phyloP scores from a whole-genome alignment of 2,888 invertebrate genomes.

The Spicauda simplicius region DNA sequence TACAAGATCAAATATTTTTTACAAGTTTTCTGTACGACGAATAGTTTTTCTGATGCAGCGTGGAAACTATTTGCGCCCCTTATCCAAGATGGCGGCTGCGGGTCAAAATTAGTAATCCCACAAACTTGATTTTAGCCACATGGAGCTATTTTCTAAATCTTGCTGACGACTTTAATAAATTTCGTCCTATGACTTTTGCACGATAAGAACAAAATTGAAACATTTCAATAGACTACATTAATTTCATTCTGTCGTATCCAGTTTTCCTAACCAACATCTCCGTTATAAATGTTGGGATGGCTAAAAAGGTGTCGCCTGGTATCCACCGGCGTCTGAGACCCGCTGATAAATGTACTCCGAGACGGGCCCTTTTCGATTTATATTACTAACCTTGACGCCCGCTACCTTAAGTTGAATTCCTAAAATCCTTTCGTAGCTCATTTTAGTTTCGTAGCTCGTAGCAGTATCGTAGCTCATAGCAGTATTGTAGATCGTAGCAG shows the following conservation, averaged over 20 bases:
- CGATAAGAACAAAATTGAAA: no score
- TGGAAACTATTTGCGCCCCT: no score
- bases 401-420: neutral
- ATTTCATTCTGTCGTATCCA: constrained; percentile 45
- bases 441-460: neutral
- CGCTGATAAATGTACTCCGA: constrained; percentile 74
- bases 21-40: no score
- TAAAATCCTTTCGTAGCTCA: neutral
- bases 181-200: no score
- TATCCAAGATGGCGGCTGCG: no score
- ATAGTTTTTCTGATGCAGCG: no score
- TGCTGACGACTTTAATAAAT: no score
- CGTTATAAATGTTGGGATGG: constrained; percentile 74
- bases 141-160: no score
- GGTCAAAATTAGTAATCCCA: no score
- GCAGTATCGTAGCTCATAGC: neutral
- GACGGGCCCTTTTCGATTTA: constrained; percentile 59
- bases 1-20: no score
- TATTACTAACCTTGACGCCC: constrained; percentile 50
- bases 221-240: no score
- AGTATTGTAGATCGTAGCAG: neutral
- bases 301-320: constrained; percentile 76
- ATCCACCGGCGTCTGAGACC: constrained; percentile 66
- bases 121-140: no score
- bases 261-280: constrained; percentile 40